Base-by-base conservation (phyloP, 2,888 invertebrate species). In the Leptopilina drosophilae region DNA sequence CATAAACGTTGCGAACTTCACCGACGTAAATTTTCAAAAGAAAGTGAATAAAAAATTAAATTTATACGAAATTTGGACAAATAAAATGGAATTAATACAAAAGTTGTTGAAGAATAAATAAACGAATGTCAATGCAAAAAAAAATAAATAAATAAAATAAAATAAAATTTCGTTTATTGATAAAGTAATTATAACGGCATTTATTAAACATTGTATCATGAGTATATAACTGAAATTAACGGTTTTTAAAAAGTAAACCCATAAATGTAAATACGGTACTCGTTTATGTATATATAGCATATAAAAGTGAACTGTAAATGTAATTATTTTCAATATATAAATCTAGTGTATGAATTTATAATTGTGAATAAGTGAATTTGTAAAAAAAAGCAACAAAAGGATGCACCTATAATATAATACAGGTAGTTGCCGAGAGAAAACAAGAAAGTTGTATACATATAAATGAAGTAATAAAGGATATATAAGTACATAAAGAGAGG, bases 381-480 rank as follows among this genome's bases (percentile, higher is more conserved):
- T n/a, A n/a, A 59, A n/a, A 62, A 62, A 20, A 20, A 59, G 20
- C 20, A 59, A 15, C 14, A 59, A 59, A 62, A 20, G 62, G 49
- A 49, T 49, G 2, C 49, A 11, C 9, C 9, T 46, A n/a, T n/a
- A 46, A 9, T 33, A 33, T 33, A 33, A 33, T 33, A 33, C 3
- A 33, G 33, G 7, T 9, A 49, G 49, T 49, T 49, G 12, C 49
- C 12, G 49, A 49, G 49, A 11, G 62, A 62, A 62, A 62, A 62
- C 62, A 62, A 62, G 62, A 62, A 20, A 62, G 62, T 15, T 33
- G 4, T 33, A 33, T 33, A 33, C 5, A 59, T 49, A 49, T 49
- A 49, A 20, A 62, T 62, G 62, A 62, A 62, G 62, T 62, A 62
- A 62, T 20, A 62, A 59, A 59, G 59, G 59, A 62, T 62, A 62